Base-by-base conservation (phyloP, 2,888 invertebrate genomes). In the Pimpla rufipes region DNA sequence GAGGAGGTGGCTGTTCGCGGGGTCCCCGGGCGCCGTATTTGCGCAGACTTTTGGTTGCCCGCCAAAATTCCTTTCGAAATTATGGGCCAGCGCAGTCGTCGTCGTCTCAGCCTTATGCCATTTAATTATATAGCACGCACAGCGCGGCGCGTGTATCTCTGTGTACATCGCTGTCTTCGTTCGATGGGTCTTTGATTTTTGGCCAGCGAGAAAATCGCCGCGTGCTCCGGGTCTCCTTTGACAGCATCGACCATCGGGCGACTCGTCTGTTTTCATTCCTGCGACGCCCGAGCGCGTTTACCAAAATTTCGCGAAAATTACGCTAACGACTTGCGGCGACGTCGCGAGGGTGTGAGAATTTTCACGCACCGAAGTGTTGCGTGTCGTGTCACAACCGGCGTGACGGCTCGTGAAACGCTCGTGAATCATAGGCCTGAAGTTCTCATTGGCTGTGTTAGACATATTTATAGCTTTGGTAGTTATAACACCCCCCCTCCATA, bases 51-150 rank as follows among this genome's bases (percentile, higher is more conserved):
- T 77, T 83, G 83, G 83, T 80, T 64, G 52, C n/a, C 18, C 42
- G 83, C 83, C 83, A 83, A 83, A 80, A 83, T 83, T 80, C 83
- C 83, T 80, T 79, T 70, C 73, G 77, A 80, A 83, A 77, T 83
- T 80, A 80, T 80, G 80, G 77, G 80, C 83, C 77, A 62, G 45
- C 62, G 68, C 73, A 67, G 62, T 50, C 0, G 68, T 77, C 73
- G 62, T 50, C 0, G 47, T n/a, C 37, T 59, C 57, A 18, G 23
- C 55, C 83, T 68, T 59, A 71, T 71, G 67, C 66, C 29, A 50
- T 50, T 35, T n/a, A 52, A 23, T 21, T 52, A 10, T 29, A 29
- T 29, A 29, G 29, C 29, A 29, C 29, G 5, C 29, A 10, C 11
- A 4, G 23, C 23, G 55, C 23, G n/a, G 13, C 13, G 23, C 5